These are phyloP conservation scores for Scaptomyza parva DNA, from an alignment of 2,888 invertebrate genomes.

Conservation along the genomic window DNA sequence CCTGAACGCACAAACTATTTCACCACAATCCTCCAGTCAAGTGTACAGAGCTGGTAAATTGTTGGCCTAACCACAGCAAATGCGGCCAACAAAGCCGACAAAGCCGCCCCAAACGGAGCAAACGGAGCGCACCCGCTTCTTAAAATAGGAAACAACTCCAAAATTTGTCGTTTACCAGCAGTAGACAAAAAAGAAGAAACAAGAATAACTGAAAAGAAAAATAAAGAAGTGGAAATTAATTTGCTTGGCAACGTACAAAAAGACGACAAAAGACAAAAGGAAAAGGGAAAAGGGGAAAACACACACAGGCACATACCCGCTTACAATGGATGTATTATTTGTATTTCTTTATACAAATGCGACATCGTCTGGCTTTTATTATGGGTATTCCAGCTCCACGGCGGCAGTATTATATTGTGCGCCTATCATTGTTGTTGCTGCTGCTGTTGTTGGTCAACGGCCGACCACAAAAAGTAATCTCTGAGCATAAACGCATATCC, in stretches of 20 bases:
- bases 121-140: constrained; percentile 12
- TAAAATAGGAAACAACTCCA: constrained; percentile 21
- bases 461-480: constrained; percentile 75
- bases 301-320: constrained; percentile 20
- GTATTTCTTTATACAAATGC: constrained; percentile 72
- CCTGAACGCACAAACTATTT: constrained; percentile 23
- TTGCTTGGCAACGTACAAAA: constrained; percentile 42
- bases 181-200: constrained; percentile 4
- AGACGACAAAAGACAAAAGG: constrained; percentile 1
- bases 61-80: constrained; percentile 30
- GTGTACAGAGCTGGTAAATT: constrained; percentile 21
- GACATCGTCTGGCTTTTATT: constrained; percentile 73
- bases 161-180: constrained; percentile 18
- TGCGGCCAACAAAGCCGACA: constrained; percentile 21
- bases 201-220: neutral
- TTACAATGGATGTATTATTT: constrained; percentile 52
- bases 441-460: constrained; percentile 66
- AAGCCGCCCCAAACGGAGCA: constrained; percentile 13
- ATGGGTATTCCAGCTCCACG: constrained; percentile 52
- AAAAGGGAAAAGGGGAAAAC: constrained; percentile 10
- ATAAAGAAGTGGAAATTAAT: constrained; percentile 60
- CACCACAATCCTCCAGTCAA: constrained; percentile 17
- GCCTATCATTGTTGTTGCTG: constrained; percentile 22
- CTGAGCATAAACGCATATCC: constrained; percentile 77
- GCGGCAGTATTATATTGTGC: constrained; percentile 35